phyloP scores from a whole-genome alignment of 2,888 invertebrate species.

The Drosophila prolongata region DNA sequence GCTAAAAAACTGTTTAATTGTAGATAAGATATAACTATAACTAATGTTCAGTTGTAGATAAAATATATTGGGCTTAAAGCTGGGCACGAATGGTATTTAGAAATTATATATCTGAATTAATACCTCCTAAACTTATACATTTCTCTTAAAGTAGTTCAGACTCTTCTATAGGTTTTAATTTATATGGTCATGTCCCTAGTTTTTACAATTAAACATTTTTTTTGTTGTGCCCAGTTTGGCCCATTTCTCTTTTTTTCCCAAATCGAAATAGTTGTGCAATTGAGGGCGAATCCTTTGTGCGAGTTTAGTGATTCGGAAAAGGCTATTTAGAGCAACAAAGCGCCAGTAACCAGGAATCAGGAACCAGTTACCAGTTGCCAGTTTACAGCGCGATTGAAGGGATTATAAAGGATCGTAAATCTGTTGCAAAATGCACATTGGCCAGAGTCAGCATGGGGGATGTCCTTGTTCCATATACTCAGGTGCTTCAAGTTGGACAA shows the following conservation, averaged over 20 bases:
- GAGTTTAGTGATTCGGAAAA: constrained; percentile 37
- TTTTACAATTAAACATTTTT: constrained; percentile 7
- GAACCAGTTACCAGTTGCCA: constrained; percentile 10
- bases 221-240: constrained; percentile 4
- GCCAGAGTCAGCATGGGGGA: constrained; percentile 13
- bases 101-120: no score
- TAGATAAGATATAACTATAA: no score
- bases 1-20: no score
- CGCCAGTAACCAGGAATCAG: constrained; percentile 1
- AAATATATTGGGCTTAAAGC: no score
- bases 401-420: constrained; percentile 27
- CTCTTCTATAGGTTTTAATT: no score
- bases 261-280: constrained; percentile 26
- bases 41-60: no score
- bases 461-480: constrained; percentile 24
- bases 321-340: constrained; percentile 42
- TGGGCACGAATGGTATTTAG: no score
- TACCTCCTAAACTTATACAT: no score
- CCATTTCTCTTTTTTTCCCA: constrained; percentile 2
- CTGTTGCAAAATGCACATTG: constrained; percentile 29
- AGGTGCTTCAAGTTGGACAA: constrained; percentile 42
- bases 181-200: no score
- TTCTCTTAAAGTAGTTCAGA: no score
- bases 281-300: constrained; percentile 38
- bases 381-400: constrained; percentile 26